Base-by-base conservation (phyloP, 1,140 invertebrate species). In the Zaprionus kolodkinae region DNA sequence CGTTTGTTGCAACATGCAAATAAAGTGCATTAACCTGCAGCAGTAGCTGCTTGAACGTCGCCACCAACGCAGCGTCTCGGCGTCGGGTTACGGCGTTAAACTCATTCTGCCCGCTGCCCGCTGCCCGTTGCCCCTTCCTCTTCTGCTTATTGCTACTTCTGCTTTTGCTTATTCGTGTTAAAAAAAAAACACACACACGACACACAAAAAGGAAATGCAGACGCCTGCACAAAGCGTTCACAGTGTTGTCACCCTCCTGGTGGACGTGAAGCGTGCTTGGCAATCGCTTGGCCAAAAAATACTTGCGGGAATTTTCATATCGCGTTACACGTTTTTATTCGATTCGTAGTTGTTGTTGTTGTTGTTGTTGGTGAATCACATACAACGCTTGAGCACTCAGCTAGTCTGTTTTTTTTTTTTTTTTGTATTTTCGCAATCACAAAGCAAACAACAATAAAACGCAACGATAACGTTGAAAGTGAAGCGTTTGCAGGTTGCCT, bases 391-490 rank as follows among this genome's bases (percentile, higher is more conserved):
- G 55, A 38, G 56, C 74, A 72, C 52, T 67, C 72, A n/a, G 65
- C 66, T 76, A 61, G 65, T 57, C 54, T 57, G 68, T 68, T 79
- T 62, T 65, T 67, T 67, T 33, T 63, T 57, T 72, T 68, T 79
- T 62, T 65, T 67, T 67, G 38, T 63, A 56, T 86, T 88, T 87
- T 87, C 84, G 84, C 84, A 87, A 87, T 88, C 84, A 65, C 64
- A 69, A 76, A 79, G 72, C 79, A 79, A 87, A 87, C 60, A 75
- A 81, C 78, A 85, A 72, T 88, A 74, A 74, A 82, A 87, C 85
- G 84, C 84, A 88, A 83, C 84, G 84, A 87, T 87, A 87, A 88
- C 75, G 80, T 64, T 81, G 84, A 87, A 87, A 87, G 84, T 87
- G 84, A 87, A 87, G 84, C 74, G 74, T 45, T 67, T 52, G 74